Conservation (phyloP, 2,113 vertebrate genomes). For the Poecile atricapillus region DNA sequence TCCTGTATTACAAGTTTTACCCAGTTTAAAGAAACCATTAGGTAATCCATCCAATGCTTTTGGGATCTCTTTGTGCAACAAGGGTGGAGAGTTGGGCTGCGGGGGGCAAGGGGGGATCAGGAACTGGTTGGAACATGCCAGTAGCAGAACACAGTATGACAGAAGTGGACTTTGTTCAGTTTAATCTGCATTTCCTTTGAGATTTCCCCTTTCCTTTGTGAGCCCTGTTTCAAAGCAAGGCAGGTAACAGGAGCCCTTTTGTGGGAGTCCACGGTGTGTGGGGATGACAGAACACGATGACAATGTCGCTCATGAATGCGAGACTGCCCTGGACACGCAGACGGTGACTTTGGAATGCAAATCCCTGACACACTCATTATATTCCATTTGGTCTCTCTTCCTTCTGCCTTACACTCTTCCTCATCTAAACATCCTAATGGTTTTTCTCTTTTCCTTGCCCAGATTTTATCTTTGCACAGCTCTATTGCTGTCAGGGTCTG, state of each 20-base stretch:
- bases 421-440: neutral
- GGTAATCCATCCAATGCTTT: constrained; percentile 59
- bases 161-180: neutral
- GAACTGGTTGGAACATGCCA: constrained; percentile 35
- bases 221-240: neutral
- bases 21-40: constrained; percentile 64
- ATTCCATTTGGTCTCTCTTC: neutral
- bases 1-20: constrained; percentile 63
- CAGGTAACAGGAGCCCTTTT: neutral
- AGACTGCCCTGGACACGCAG: neutral
- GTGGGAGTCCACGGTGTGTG: neutral
- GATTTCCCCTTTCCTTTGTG: neutral
- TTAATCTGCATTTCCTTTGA: neutral
- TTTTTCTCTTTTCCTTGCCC: neutral
- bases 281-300: neutral
- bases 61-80: constrained; percentile 55
- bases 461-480: neutral
- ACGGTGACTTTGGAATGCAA: neutral
- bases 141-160: neutral
- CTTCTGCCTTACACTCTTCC: neutral
- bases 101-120: neutral
- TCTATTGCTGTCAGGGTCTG: neutral
- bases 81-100: neutral
- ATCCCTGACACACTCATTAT: neutral
- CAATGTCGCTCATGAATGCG: neutral